Conservation (phyloP, 2,113 vertebrate genomes). For the Poeciliopsis occidentalis region DNA sequence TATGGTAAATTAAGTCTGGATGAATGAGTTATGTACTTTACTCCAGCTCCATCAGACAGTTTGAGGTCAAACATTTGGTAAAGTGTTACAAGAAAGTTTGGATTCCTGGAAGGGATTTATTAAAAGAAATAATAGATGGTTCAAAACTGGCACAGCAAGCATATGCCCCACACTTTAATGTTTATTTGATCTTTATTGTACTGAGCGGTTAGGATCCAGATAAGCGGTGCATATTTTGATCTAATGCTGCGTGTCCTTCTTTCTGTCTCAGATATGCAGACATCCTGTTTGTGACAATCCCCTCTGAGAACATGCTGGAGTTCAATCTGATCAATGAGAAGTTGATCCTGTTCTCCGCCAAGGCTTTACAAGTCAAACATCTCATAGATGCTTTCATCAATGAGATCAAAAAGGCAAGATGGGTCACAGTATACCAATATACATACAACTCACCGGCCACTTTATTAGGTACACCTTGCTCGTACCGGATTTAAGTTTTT, state of each 20-base stretch:
- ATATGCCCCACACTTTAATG: background rate
- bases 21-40: too few species aligned
- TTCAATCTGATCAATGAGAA: slow-evolving; percentile 93
- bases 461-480: too few species aligned
- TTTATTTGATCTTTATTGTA: background rate
- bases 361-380: slow-evolving; percentile 90
- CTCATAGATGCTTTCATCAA: slow-evolving; percentile 92
- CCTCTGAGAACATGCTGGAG: slow-evolving; percentile 95
- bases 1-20: too few species aligned
- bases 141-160: too few species aligned
- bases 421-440: background rate
- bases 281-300: slow-evolving; percentile 92
- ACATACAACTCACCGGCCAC: background rate
- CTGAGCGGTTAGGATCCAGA: background rate
- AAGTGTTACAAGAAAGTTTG: background rate
- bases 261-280: slow-evolving; percentile 85
- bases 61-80: too few species aligned
- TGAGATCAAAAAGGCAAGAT: slow-evolving; percentile 90
- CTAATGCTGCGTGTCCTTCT: background rate
- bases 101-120: background rate
- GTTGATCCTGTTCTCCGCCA: slow-evolving; percentile 95
- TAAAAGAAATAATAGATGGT: background rate
- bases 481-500: too few species aligned
- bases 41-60: too few species aligned
- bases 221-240: background rate